Base-by-base conservation (phyloP, 2,888 invertebrate genomes). In the Sminthurides aquaticus region DNA sequence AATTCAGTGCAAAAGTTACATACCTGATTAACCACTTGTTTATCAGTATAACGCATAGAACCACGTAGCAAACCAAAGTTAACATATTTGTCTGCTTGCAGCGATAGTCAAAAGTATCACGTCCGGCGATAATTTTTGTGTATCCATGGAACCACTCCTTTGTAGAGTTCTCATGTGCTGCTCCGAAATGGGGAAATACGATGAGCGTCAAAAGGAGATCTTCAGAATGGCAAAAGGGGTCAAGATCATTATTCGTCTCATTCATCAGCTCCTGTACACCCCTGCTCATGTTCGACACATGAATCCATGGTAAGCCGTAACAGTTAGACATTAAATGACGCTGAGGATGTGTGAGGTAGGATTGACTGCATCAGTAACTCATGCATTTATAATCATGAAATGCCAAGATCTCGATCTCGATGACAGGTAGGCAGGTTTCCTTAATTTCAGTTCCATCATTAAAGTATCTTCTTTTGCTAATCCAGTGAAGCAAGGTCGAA, bases 231-330 rank as follows among this genome's bases (percentile, higher is more conserved):
- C 49, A 24, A 65, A 68, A 24, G 74, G 72, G 15, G 70, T 72
- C n/a, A 61, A 67, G 25, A 55, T 71, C 34, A 49, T 74, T 26
- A 62, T 64, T 22, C 61, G 56, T 52, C 61, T 74, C 34, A 69
- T 71, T 25, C 67, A 65, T 20, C 62, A 65, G 48, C 58, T 70
- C 15, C 57, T 67, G 18, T 68, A 67, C 49, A 56, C 66, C n/a
- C 65, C 64, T 27, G 57, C 69, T 49, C 59, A 64, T 5, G 65
- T 61, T 27, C 62, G 71, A 34, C 73, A 69, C 49, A 67, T 71
- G 70, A 67, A 67, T 65, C 68, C 71, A 11, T 25, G 61, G 73
- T 73, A 64, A 64, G 68, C 56, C 5, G 43, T 34, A n/a, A n/a
- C n/a, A n/a, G n/a, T n/a, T n/a, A 20, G 5, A 28, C n/a, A n/a